phyloP scores from a whole-genome alignment of 2,888 invertebrate species.

The Spilarctia lutea region DNA sequence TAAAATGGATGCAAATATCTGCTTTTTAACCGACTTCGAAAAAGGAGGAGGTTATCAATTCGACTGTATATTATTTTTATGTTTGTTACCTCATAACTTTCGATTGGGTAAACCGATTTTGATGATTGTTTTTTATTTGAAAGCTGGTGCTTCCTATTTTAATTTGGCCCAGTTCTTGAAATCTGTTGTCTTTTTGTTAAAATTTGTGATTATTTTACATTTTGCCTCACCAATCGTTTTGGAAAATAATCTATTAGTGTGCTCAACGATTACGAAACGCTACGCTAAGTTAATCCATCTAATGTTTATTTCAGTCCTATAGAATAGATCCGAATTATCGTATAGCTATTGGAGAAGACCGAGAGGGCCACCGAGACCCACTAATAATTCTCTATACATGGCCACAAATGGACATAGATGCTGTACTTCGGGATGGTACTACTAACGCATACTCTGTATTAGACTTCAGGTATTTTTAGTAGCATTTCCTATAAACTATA shows the following conservation, averaged over 20 bases:
- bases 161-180: no score
- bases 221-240: not conserved
- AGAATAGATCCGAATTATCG: conserved; percentile 82
- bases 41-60: no score
- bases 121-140: no score
- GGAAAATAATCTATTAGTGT: no score
- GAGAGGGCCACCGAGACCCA: conserved; percentile 86
- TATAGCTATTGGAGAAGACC: conserved; percentile 93
- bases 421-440: conserved; percentile 92
- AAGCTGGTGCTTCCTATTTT: no score
- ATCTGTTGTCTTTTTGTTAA: no score
- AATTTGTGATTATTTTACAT: no score
- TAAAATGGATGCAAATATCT: not conserved
- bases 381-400: conserved; percentile 94
- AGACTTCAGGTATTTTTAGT: conserved; percentile 88
- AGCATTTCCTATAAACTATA: not conserved
- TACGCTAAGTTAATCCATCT: not conserved
- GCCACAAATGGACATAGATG: conserved; percentile 92
- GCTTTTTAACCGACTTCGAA: no score
- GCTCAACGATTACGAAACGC: no score
- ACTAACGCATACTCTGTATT: conserved; percentile 90
- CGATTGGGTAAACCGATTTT: no score
- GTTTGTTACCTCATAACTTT: no score
- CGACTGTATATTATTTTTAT: no score
- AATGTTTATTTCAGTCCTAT: conserved; percentile 65